phyloP scores from a whole-genome alignment of 2,113 vertebrate genomes.

The Melospiza melodia region DNA sequence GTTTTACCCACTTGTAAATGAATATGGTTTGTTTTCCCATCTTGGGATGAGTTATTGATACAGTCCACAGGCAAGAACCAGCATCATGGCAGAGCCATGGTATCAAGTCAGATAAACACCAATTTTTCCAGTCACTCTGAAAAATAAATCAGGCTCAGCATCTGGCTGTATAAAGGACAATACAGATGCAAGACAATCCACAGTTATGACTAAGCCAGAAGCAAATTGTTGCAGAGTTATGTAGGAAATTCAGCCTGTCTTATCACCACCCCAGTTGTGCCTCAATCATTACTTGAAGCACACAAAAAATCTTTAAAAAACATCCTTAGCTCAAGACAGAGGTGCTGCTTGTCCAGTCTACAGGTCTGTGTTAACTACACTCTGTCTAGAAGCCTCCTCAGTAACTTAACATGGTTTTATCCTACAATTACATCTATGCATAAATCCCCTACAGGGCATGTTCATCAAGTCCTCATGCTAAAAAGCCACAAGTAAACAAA shows the following conservation, averaged over 20 bases:
- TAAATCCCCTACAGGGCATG: fast-evolving
- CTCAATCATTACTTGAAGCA: background rate
- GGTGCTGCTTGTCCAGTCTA: background rate
- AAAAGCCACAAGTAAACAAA: slow-evolving; percentile 3
- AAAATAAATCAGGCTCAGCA: background rate
- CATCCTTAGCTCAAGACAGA: background rate
- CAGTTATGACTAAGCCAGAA: background rate
- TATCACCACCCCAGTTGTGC: background rate
- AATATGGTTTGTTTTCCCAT: background rate
- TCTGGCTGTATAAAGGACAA: background rate
- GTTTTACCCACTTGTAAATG: background rate
- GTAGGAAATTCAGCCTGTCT: background rate
- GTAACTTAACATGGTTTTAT: background rate
- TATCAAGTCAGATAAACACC: background rate
- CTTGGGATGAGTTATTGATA: background rate
- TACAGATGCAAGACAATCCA: background rate
- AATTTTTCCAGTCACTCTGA: background rate
- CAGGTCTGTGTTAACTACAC: background rate
- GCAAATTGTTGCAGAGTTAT: background rate
- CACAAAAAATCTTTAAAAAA: background rate
- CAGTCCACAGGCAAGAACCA: background rate
- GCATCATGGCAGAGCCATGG: fast-evolving
- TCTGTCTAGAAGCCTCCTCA: background rate
- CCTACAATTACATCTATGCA: background rate
- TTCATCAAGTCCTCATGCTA: background rate